phyloP scores from a whole-genome alignment of 2,797 vertebrate species.

The Etheostoma perlongum region DNA sequence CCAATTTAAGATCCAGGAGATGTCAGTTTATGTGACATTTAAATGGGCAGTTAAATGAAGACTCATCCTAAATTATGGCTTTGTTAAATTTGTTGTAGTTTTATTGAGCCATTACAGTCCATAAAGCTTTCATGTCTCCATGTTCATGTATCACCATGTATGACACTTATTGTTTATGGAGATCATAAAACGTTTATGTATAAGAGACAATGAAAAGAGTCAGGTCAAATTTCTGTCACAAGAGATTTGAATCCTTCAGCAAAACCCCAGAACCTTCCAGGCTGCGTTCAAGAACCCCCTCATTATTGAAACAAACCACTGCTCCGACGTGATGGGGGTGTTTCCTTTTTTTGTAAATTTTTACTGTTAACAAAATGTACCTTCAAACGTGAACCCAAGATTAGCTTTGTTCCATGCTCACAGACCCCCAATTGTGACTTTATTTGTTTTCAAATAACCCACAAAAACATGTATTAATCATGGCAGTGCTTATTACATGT shows the following conservation, averaged over 20 bases:
- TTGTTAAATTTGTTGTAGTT: constrained; percentile 3
- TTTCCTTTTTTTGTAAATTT: neutral
- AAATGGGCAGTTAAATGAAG: constrained; percentile 1
- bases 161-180: constrained; percentile 4
- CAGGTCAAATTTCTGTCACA: constrained; percentile 20
- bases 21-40: constrained; percentile 9
- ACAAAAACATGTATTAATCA: constrained; percentile 10
- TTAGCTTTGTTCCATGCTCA: constrained; percentile 23
- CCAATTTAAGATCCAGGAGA: neutral
- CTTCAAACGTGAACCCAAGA: constrained; percentile 22
- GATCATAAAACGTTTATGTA: constrained; percentile 6
- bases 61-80: neutral
- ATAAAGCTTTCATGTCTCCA: constrained; percentile 10
- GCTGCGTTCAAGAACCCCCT: neutral
- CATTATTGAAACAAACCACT: neutral
- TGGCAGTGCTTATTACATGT: constrained; percentile 1
- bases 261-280: neutral
- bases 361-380: neutral
- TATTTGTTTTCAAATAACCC: constrained; percentile 23
- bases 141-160: neutral
- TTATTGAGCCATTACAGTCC: constrained; percentile 22
- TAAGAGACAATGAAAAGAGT: constrained; percentile 1
- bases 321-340: neutral
- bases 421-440: constrained; percentile 15
- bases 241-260: neutral